Evolutionary conservation across 2,797 vertebrate species (phyloP).

Genomic region (Oceanodroma leucorhoa): DNA sequence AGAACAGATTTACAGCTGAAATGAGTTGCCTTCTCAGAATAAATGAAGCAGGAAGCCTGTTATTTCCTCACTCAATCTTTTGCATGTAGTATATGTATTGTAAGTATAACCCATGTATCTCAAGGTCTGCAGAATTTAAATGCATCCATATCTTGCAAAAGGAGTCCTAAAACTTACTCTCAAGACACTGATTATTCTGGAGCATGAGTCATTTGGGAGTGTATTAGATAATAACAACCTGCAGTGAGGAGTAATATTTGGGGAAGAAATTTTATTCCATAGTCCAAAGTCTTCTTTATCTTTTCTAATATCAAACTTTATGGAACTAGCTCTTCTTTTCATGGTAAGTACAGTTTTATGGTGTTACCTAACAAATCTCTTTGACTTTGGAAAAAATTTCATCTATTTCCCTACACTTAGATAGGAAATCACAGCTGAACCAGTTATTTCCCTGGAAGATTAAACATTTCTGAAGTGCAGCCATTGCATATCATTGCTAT

Average conservation of each 20-base stretch:
- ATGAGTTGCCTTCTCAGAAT: not conserved
- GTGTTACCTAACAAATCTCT: not conserved
- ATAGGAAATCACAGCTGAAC: not conserved
- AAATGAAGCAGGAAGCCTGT: conserved; percentile 1
- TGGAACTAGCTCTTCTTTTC: not conserved
- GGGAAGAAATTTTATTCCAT: not conserved
- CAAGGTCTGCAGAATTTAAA: not conserved
- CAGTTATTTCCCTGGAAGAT: not conserved
- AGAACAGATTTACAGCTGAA: conserved; percentile 2
- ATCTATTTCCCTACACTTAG: not conserved
- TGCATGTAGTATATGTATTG: not conserved
- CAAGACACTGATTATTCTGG: not conserved
- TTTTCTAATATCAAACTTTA: not conserved
- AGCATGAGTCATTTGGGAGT: not conserved
- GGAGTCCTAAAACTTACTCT: not conserved
- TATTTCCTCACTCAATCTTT: conserved; percentile 10
- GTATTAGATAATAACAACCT: not conserved
- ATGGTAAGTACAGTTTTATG: not conserved
- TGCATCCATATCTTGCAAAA: not conserved
- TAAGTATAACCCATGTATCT: not conserved
- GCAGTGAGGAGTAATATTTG: not conserved
- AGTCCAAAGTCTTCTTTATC: not conserved
- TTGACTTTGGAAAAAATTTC: not conserved
- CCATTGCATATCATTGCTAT: not conserved
- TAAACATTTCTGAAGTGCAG: not conserved